These are phyloP conservation scores for Bombycilla garrulus DNA, from an alignment of 2,113 vertebrate species.

Conservation along the genomic window DNA sequence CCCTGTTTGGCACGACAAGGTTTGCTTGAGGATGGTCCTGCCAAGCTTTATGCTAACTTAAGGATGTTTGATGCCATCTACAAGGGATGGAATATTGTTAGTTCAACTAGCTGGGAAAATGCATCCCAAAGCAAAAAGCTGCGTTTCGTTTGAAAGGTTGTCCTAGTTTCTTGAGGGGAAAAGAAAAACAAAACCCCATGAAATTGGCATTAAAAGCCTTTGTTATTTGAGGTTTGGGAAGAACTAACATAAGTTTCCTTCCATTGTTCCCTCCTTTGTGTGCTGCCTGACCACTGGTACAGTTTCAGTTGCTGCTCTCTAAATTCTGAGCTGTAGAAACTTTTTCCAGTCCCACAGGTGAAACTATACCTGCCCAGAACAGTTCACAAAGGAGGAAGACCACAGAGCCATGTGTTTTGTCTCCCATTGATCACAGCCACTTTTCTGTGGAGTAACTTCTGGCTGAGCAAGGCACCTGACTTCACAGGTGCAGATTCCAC, in stretches of 20 bases:
- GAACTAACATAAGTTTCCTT: background rate
- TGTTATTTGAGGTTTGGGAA: background rate
- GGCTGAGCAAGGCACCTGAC: background rate
- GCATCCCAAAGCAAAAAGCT: background rate
- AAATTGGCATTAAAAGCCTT: background rate
- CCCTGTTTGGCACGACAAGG: rapidly evolving
- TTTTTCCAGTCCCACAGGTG: background rate
- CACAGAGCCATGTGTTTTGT: rapidly evolving
- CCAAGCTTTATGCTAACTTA: background rate
- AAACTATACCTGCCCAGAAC: background rate
- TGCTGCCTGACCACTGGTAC: background rate
- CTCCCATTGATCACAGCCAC: background rate
- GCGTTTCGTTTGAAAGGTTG: background rate
- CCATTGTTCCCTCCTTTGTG: background rate
- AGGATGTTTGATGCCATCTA: background rate
- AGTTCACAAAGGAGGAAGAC: background rate
- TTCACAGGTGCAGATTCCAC: background rate
- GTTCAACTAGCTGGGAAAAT: background rate
- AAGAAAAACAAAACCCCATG: background rate
- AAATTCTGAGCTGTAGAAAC: background rate
- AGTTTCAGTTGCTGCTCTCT: background rate
- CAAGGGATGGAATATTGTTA: background rate
- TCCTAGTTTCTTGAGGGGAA: background rate
- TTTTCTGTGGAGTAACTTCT: background rate
- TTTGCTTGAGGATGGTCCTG: background rate